phyloP scores from a whole-genome alignment of 2,797 vertebrate genomes.

The Leucoraja ocellata region DNA sequence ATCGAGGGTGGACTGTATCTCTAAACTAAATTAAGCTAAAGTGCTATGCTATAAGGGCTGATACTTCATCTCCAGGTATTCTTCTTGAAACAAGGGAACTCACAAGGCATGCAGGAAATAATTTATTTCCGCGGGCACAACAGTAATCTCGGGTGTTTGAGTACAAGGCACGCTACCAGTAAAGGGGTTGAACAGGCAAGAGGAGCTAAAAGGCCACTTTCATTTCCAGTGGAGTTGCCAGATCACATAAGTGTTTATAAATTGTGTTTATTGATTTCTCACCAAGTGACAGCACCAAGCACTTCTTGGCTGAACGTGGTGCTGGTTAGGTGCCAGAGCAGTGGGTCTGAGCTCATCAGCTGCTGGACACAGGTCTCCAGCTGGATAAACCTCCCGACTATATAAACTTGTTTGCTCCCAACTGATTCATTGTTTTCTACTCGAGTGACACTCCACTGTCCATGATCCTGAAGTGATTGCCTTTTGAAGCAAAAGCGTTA shows the following conservation, averaged over 20 bases:
- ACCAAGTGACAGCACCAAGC: background rate
- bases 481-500: background rate
- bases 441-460: background rate
- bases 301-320: background rate
- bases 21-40: no score
- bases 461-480: background rate
- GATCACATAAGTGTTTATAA: constrained; percentile 22
- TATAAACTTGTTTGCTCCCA: background rate
- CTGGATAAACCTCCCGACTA: background rate
- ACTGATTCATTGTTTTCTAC: background rate
- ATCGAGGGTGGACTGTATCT: no score
- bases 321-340: constrained; percentile 16
- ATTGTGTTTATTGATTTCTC: constrained; percentile 34
- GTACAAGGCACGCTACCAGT: background rate
- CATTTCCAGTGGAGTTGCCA: constrained; percentile 3
- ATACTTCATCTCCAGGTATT: background rate
- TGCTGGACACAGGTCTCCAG: background rate
- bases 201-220: background rate
- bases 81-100: background rate
- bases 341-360: background rate
- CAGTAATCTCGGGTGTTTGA: background rate
- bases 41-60: no score
- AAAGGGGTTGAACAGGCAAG: background rate
- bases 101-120: background rate
- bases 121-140: background rate